phyloP scores from a whole-genome alignment of 2,113 vertebrate genomes.

The Pituophis catenifer region DNA sequence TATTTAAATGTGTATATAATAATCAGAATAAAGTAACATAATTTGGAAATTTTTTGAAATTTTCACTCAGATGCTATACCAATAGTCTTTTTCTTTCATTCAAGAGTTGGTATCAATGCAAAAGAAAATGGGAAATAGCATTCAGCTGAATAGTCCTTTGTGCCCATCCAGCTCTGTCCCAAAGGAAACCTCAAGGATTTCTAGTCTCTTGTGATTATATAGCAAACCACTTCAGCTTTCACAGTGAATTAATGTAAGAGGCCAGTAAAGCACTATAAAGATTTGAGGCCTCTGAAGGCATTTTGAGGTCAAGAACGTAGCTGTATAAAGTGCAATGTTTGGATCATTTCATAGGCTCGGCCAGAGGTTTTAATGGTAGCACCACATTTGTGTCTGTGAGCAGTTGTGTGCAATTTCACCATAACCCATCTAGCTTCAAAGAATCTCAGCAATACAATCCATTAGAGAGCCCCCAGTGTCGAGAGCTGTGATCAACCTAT shows the following conservation, averaged over 20 bases:
- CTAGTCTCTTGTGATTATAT: constrained; percentile 75
- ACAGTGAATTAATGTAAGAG: constrained; percentile 87
- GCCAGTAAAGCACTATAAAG: constrained; percentile 88
- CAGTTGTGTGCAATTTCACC: constrained; percentile 62
- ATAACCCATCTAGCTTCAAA: constrained; percentile 61
- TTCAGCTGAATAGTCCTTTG: constrained; percentile 80
- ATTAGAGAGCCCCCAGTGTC: constrained; percentile 49
- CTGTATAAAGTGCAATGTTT: constrained; percentile 77
- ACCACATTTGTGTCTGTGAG: constrained; percentile 29
- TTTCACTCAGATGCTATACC: constrained; percentile 70
- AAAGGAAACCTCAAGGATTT: constrained; percentile 70
- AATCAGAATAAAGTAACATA: constrained; percentile 58
- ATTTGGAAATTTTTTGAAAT: constrained; percentile 45
- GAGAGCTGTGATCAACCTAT: constrained; percentile 50
- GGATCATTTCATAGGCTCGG: constrained; percentile 72
- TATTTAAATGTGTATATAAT: constrained; percentile 44
- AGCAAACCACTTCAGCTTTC: constrained; percentile 89
- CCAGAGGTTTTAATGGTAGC: constrained; percentile 61
- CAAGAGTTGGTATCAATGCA: constrained; percentile 69
- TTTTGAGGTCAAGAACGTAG: constrained; percentile 74
- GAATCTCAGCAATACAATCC: constrained; percentile 44
- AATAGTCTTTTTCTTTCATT: constrained; percentile 70
- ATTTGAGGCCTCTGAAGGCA: constrained; percentile 83
- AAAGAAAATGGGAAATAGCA: constrained; percentile 15
- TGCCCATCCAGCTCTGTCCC: constrained; percentile 72